phyloP scores from a whole-genome alignment of 2,888 invertebrate species.

The Parnassius glacialis region DNA sequence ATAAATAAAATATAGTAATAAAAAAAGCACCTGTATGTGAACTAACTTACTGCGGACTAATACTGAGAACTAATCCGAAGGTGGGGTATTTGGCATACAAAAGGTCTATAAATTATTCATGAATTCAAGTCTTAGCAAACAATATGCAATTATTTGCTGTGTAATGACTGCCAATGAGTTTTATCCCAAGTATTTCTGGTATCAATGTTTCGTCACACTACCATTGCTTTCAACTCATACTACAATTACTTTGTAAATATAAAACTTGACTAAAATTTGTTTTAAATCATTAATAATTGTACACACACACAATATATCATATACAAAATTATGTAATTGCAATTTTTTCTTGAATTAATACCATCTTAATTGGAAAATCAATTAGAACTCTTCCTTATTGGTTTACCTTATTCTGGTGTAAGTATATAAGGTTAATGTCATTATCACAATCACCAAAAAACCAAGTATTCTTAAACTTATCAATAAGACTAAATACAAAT shows the following conservation, averaged over 20 bases:
- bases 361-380: too few relatives aligned
- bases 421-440: too few relatives aligned
- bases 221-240: neutral
- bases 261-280: too few relatives aligned
- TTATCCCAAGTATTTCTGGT: neutral
- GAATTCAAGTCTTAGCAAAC: constrained; percentile 19
- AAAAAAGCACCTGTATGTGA: neutral
- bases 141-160: constrained; percentile 19
- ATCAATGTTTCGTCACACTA: neutral
- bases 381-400: too few relatives aligned
- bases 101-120: constrained; percentile 25
- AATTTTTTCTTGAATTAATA: too few relatives aligned
- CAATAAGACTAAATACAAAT: too few relatives aligned
- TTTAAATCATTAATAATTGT: too few relatives aligned
- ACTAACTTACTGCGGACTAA: constrained; percentile 12
- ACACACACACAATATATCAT: too few relatives aligned
- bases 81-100: constrained; percentile 23
- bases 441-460: too few relatives aligned
- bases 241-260: neutral
- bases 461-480: too few relatives aligned
- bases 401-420: too few relatives aligned
- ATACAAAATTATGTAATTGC: too few relatives aligned
- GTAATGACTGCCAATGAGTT: constrained; percentile 21
- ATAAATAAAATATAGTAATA: neutral
- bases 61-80: constrained; percentile 22